These are phyloP conservation scores for Phyto melanocephala DNA, from an alignment of 2,888 invertebrate species.

Conservation along the genomic window DNA sequence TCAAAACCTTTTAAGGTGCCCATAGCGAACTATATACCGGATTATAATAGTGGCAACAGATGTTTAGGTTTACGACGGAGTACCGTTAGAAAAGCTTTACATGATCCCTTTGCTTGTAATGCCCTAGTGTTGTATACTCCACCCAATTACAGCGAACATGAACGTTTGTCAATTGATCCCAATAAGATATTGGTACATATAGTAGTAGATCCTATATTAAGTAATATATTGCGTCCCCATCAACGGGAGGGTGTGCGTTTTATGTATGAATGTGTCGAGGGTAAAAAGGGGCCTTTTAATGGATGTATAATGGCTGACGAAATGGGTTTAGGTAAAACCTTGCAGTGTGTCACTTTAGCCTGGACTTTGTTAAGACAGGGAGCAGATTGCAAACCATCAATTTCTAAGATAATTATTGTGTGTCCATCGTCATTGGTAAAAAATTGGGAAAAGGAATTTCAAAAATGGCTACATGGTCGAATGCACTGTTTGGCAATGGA, in stretches of 20 bases:
- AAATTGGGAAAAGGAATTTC: slow-evolving; percentile 99
- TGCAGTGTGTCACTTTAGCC: slow-evolving; percentile 96
- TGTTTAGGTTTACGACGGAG: slow-evolving; percentile 87
- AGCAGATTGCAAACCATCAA: slow-evolving; percentile 92
- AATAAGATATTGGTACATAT: slow-evolving; percentile 89
- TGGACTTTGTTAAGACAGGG: slow-evolving; percentile 97
- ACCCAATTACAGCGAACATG: slow-evolving; percentile 90
- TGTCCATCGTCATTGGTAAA: slow-evolving; percentile 98
- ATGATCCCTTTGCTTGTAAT: slow-evolving; percentile 95
- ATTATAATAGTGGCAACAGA: slow-evolving; percentile 84
- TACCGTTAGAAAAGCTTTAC: slow-evolving; percentile 84
- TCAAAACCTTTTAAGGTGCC: slow-evolving; percentile 95
- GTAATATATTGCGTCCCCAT: slow-evolving; percentile 95
- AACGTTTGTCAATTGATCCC: slow-evolving; percentile 89
- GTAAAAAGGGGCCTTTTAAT: slow-evolving; percentile 88
- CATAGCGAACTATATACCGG: slow-evolving; percentile 91
- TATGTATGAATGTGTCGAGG: slow-evolving; percentile 99
- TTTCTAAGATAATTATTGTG: slow-evolving; percentile 96
- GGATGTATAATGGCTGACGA: slow-evolving; percentile 99
- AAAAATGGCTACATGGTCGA: slow-evolving; percentile 95
- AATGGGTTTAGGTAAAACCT: slow-evolving; percentile 98
- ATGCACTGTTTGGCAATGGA: slow-evolving; percentile 91
- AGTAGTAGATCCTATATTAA: slow-evolving; percentile 96
- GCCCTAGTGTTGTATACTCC: slow-evolving; percentile 94
- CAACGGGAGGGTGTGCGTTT: slow-evolving; percentile 99